Evolutionary conservation across 2,888 invertebrate species (phyloP).

Genomic region (Microchrysa polita): DNA sequence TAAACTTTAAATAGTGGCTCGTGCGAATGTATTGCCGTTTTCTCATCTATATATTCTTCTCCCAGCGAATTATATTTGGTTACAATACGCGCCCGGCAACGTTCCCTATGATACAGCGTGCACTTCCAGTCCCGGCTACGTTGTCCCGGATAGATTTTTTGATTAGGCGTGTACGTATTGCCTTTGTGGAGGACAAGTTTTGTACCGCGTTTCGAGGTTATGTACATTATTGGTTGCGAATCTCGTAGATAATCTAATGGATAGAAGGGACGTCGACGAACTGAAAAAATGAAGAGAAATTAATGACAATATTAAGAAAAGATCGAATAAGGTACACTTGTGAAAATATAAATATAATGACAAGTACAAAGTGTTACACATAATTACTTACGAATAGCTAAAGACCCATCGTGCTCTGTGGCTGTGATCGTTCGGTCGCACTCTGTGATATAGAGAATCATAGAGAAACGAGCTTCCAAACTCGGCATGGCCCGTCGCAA

Average conservation of each 20-base stretch:
- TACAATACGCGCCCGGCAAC: constrained; percentile 60
- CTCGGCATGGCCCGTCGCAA: too few relatives aligned
- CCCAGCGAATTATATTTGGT: constrained; percentile 56
- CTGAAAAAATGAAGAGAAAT: neutral
- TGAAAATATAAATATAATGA: too few relatives aligned
- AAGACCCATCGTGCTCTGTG: too few relatives aligned
- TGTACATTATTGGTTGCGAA: constrained; percentile 39
- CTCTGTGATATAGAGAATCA: too few relatives aligned
- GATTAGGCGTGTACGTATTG: constrained; percentile 63
- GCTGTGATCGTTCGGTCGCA: too few relatives aligned
- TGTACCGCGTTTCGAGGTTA: constrained; percentile 51
- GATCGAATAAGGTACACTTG: too few relatives aligned
- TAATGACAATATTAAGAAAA: neutral
- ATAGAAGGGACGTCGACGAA: neutral
- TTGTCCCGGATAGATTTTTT: constrained; percentile 57
- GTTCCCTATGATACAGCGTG: constrained; percentile 62
- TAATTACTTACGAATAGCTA: too few relatives aligned
- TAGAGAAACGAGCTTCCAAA: too few relatives aligned
- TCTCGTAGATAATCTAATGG: neutral
- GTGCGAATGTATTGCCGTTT: constrained; percentile 58
- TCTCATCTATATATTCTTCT: constrained; percentile 56
- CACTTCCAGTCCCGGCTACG: constrained; percentile 63
- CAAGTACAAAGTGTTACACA: too few relatives aligned
- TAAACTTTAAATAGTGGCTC: constrained; percentile 54
- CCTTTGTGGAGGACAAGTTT: constrained; percentile 55